Conservation (phyloP, 2,113 vertebrate species). For the Fulica atra region DNA sequence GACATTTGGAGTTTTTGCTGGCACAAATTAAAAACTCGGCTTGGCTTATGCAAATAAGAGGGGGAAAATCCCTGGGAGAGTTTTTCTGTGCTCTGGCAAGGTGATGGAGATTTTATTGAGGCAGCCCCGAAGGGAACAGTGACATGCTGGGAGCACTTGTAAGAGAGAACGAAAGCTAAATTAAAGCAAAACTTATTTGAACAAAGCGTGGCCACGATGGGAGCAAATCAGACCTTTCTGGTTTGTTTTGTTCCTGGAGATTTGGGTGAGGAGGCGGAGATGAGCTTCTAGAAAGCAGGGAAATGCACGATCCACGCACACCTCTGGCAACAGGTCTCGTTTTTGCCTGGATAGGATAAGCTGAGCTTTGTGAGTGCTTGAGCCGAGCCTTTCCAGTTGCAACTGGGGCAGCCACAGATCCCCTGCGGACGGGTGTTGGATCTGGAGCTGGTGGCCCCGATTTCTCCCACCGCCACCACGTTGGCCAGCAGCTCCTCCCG, state of each 20-base stretch:
- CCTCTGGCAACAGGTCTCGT: slow-evolving; percentile 32
- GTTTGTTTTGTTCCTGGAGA: not conserved
- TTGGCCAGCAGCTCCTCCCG: not conserved
- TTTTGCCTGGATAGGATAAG: not conserved
- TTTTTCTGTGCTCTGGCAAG: not conserved
- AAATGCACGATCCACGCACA: accelerated
- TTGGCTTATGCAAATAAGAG: not conserved
- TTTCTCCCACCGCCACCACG: not conserved
- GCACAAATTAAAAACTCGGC: not conserved
- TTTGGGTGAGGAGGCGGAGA: not conserved
- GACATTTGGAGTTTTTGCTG: not conserved
- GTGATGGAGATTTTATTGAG: not conserved
- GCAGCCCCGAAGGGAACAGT: not conserved
- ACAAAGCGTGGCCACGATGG: not conserved
- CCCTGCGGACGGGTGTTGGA: accelerated
- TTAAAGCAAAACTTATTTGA: slow-evolving; percentile 2
- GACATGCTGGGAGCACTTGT: not conserved
- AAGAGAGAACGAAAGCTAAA: not conserved
- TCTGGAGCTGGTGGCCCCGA: not conserved
- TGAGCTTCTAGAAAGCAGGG: not conserved
- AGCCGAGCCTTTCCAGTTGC: not conserved
- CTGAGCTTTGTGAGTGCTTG: not conserved
- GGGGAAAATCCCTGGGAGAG: not conserved
- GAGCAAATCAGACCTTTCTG: not conserved
- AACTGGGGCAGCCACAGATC: not conserved